Evolutionary conservation across 2,888 invertebrate species (phyloP), one percentile per base, ranked within the genome.

Genomic region (Julus scandinavius): DNA sequence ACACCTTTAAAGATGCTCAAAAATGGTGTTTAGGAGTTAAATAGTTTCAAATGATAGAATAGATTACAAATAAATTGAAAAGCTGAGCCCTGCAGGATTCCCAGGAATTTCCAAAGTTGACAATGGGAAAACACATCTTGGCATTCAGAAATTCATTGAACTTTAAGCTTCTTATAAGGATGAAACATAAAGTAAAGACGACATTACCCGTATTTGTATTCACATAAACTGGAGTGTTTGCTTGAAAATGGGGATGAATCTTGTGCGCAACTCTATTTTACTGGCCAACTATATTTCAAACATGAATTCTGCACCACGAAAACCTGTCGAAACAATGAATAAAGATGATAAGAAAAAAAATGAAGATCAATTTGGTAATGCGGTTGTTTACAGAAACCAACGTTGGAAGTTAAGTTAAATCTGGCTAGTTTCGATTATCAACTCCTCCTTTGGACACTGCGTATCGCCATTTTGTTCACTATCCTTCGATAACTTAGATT

Each of bases 171-270:
- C 29, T 29, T 29, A 29, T 29, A 29, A 29, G 29, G 29, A 29
- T 29, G 29, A 45, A 45, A 45, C 6, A 5, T 45, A 45, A 45
- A 7, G 45, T 45, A 7, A 45, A 45, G 45, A 45, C 45, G 7
- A 45, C 45, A 45, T 45, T 45, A 45, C 45, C 45, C 45, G 45
- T 7, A 45, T 7, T 7, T 45, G 45, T 45, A 45, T 63, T 63
- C 63, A 63, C n/a, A 63, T 63, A 63, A n/a, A 63, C 63, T 63
- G 54, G 54, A 54, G 54, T 15, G n/a, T 63, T 63, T 63, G 63
- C 63, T 63, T 63, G 63, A 17, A 45, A 45, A n/a, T n/a, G n/a
- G 63, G n/a, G n/a, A n/a, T 63, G 63, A 63, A 63, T n/a, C 63
- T 2, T 63, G 63, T 63, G n/a, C 63, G 6, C 63, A 63, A n/a